Evolutionary conservation across 2,888 invertebrate genomes (phyloP).

Genomic region (Leptarthrus brevirostris): DNA sequence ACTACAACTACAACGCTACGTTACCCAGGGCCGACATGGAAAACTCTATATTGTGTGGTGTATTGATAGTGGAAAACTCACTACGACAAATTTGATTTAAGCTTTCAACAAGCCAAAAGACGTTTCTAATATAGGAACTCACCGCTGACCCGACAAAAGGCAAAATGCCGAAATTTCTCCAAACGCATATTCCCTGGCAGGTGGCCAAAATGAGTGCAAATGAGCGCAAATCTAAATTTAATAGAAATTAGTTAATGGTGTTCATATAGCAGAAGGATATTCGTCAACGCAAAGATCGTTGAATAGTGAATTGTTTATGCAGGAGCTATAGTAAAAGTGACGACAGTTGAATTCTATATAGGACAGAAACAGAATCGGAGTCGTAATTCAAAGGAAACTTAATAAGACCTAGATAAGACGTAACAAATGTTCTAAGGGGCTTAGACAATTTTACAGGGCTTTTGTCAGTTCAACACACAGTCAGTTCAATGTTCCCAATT

Average conservation of each 20-base stretch:
- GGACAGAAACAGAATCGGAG: no score
- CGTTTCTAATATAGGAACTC: not conserved
- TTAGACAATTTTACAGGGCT: no score
- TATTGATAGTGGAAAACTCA: slow-evolving; percentile 21
- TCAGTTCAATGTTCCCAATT: no score
- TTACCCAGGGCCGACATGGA: not conserved
- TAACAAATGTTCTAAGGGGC: no score
- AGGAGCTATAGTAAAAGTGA: no score
- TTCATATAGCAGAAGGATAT: no score
- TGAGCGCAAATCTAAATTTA: slow-evolving; percentile 30
- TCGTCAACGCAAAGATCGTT: no score
- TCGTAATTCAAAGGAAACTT: no score
- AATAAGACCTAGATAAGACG: no score
- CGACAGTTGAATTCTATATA: no score
- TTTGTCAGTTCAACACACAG: no score
- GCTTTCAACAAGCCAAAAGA: not conserved
- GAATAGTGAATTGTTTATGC: no score
- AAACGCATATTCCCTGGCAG: slow-evolving; percentile 27
- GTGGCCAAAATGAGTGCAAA: slow-evolving; percentile 3
- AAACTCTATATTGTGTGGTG: not conserved
- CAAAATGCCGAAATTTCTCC: slow-evolving; percentile 17
- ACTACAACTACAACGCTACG: slow-evolving; percentile 18
- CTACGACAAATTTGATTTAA: slow-evolving; percentile 5
- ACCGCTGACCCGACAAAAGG: not conserved
- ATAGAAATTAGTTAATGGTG: not conserved